Evolutionary conservation across 2,888 invertebrate genomes (phyloP), one percentile per base, ranked within the genome.

Genomic region (Bombylius discolor): DNA sequence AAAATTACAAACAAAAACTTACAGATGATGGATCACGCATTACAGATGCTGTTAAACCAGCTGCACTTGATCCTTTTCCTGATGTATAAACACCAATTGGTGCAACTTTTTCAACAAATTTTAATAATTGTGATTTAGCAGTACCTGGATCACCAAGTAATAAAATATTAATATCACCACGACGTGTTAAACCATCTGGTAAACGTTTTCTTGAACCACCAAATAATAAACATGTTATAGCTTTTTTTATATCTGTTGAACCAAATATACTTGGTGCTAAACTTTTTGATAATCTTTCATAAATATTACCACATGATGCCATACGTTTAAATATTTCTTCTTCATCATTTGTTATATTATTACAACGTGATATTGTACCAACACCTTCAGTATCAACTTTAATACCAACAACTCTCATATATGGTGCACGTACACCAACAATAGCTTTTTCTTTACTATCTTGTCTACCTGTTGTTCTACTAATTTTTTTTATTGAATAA

Each of bases 41-140:
- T 36, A 99, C 97, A 0, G 97, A 96, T 0, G 99, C 99, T 32
- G 99, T 99, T 45, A 99, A 81, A 73, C 99, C 99, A 58, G 99
- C 99, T 4, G 99, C 99, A 66, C 96, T 97, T 62, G 96, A 96
- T 4, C 99, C 99, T 76, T 99, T 99, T n/a, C 99, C 99, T 0
- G 97, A 98, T 0, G 98, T 99, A 70, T 99, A 99, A 5, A 96
- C 91, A 0, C 88, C 93, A 64, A 97, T 89, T 0, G 96, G 97
- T 0, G 96, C 81, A 31, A 93, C 94, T 66, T 85, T 87, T 73
- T 99, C 97, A 0, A 96, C 97, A 70, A 99, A 99, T 76, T 99
- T 99, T 11, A 99, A 76, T 56, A 99, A 76, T 71, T 99, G 99
- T 1, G 96, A 96, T 73, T 99, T 99, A n/a, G 99, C 99, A 1